These are phyloP conservation scores for Sebastes alutus DNA, from an alignment of 2,797 vertebrate species.

Conservation along the genomic window DNA sequence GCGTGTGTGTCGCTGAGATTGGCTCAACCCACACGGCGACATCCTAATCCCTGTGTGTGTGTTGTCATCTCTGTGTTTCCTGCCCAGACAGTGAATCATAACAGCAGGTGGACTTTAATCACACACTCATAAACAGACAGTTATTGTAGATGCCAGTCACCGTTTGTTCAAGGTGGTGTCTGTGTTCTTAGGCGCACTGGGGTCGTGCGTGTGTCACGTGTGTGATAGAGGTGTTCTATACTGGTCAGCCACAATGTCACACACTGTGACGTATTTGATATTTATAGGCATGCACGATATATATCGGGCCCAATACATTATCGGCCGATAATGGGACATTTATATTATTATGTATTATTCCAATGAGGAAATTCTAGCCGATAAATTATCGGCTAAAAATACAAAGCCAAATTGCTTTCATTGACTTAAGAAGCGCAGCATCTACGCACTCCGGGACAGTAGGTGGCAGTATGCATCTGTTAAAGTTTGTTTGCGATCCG, in stretches of 20 bases:
- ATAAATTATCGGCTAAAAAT: no score
- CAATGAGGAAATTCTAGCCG: no score
- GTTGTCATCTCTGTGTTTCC: conserved; percentile 54
- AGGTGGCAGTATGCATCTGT: no score
- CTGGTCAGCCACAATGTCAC: neutral
- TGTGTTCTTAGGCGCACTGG: conserved; percentile 13
- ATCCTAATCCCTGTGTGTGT: conserved; percentile 54
- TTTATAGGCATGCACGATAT: neutral
- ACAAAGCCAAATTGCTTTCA: no score
- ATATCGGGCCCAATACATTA: no score
- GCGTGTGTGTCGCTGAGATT: conserved; percentile 14
- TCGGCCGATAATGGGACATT: no score
- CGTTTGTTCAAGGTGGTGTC: conserved; percentile 64
- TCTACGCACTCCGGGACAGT: no score
- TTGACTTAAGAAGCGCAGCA: no score
- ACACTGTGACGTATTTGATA: neutral
- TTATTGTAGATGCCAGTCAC: conserved; percentile 42
- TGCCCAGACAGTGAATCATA: conserved; percentile 73
- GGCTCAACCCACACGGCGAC: conserved; percentile 35
- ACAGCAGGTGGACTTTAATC: conserved; percentile 72
- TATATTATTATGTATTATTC: no score
- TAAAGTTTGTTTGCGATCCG: no score
- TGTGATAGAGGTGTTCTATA: neutral
- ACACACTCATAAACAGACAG: conserved; percentile 37
- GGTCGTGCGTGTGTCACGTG: conserved; percentile 16